phyloP scores from a whole-genome alignment of 2,888 invertebrate species.

The Amiota mariae region DNA sequence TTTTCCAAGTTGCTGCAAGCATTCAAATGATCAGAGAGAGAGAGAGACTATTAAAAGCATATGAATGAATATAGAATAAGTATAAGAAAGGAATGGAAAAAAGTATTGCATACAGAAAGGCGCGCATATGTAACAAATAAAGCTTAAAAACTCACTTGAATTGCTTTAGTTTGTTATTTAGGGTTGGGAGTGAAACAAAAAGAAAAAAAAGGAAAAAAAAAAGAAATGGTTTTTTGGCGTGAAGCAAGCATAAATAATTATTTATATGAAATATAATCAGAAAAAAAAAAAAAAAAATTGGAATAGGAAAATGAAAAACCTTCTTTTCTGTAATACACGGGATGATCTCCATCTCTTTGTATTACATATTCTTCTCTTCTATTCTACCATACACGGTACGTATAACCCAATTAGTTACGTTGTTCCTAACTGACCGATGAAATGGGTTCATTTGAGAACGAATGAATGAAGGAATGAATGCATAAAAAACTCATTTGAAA shows the following conservation, averaged over 20 bases:
- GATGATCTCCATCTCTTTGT: too few relatives aligned
- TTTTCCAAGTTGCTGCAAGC: not conserved
- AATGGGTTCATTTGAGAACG: not conserved
- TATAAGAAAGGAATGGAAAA: slow-evolving; percentile 23
- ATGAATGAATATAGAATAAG: too few relatives aligned
- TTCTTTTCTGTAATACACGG: too few relatives aligned
- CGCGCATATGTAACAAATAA: slow-evolving; percentile 51
- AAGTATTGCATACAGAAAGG: slow-evolving; percentile 57
- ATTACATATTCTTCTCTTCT: too few relatives aligned
- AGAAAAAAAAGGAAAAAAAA: too few relatives aligned
- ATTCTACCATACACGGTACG: too few relatives aligned
- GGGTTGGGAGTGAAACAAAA: too few relatives aligned
- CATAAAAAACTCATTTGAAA: not conserved
- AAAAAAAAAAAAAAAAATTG: not conserved
- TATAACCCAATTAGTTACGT: slow-evolving; percentile 14
- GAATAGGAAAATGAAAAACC: not conserved
- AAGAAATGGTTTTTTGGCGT: too few relatives aligned
- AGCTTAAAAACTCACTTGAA: not conserved
- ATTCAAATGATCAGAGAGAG: not conserved
- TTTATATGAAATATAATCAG: slow-evolving; percentile 6
- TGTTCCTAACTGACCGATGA: not conserved
- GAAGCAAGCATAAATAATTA: slow-evolving; percentile 22
- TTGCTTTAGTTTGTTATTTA: too few relatives aligned
- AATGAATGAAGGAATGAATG: not conserved
- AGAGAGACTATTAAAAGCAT: too few relatives aligned